Base-by-base conservation (phyloP, 2,797 vertebrate genomes). In the Schizopygopsis pylzovi region DNA sequence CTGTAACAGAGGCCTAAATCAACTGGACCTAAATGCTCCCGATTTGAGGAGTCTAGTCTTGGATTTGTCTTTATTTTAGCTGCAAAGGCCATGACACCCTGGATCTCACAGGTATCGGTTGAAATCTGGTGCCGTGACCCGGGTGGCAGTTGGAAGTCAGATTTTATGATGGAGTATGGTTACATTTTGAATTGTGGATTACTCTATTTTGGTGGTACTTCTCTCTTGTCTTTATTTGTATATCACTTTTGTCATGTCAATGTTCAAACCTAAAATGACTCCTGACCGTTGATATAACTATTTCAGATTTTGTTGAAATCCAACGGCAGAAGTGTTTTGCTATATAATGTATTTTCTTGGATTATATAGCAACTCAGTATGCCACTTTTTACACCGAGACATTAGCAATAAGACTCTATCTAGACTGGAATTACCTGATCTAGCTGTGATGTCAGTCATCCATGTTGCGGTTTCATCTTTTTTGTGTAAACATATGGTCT, bases 371-470 rank as follows among this genome's bases (percentile, higher is more conserved):
- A 82, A 43, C 6, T 12, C 59, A 65, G 67, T 67, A 22, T 33
- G 73, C 37, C 82, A 25, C 39, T 79, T 82, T 25, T 79, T 87
- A 54, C 82, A 77, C 54, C 83, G 71, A 80, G 75, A 78, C 78
- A 76, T 88, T 90, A 91, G 90, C 91, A 92, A 91, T 90, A 91
- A 89, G 82, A 85, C 86, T 87, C 84, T n/a, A 33, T 87, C 65
- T 88, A 87, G 91, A 92, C 93, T 92, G 89, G 86, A 88, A 90
- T 56, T 67, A 70, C 20, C 78, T 39, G 92, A 92, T 87, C 59
- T 92, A 92, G 91, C 89, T 89, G 71, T 86, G 79, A 87, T 85
- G 84, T 89, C 47, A 68, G 52, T 90, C 84, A 90, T 79, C 77
- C 82, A 54, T 78, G 82, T 89, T 85, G 75, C 37, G 5, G 70